Base-by-base conservation (phyloP, 1,140 invertebrate species). In the Diuraphis noxia region DNA sequence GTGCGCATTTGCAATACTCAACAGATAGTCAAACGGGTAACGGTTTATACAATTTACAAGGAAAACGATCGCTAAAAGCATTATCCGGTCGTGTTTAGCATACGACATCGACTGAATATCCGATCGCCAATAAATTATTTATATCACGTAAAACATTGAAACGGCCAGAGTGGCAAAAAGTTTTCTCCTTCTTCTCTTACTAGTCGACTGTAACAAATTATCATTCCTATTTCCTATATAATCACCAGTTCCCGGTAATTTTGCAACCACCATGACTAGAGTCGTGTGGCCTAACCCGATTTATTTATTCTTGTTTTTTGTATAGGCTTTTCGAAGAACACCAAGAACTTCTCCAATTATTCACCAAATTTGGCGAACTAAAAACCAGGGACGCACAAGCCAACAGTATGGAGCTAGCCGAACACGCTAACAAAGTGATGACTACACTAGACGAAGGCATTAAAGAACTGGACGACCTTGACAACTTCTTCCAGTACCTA, bases 401-500 rank as follows among this genome's bases (percentile, higher is more conserved):
- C 81, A 95, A 96, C 92, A 97, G 96, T 92, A 95, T 96, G 94
- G 97, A 97, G 94, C 94, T 98, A 41, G 96, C 96, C 19, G 97
- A 98, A 93, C 98, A 98, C 93, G 98, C 97, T 30, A 96, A 95
- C 92, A 97, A 96, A 93, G 97, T 98, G 23, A 98, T 98, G 97
- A 95, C 95, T 92, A 97, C 97, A 4, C 94, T 98, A 87, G 96
- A 97, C 93, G 96, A 98, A 93, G 96, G 97, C 56, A 98, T 98
- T 94, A 96, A 96, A 93, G 96, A 96, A 43, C 95, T 98, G 88
- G 97, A 98, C 93, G 96, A 98, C 93, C 95, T 97, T 93, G 97
- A 98, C 93, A 95, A 95, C 92, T 98, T 98, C 94, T 96, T 98
- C 93, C 95, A 96, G 92, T 97, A 96, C 93, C 95, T 98, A 30